These are phyloP conservation scores for Pygmarrhopalites habei DNA, from an alignment of 1,140 invertebrate genomes.

Conservation along the genomic window DNA sequence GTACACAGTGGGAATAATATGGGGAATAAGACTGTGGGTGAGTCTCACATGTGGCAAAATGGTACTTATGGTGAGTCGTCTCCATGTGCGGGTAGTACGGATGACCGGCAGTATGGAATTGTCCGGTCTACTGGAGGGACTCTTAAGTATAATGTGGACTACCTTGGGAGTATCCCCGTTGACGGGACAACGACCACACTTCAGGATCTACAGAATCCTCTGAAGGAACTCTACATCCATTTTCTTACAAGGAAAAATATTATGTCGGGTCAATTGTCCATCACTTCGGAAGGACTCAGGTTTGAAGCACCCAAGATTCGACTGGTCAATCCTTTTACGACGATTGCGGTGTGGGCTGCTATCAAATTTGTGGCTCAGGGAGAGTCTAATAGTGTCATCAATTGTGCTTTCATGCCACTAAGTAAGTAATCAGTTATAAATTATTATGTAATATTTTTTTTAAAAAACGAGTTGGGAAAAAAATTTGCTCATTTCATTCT, in stretches of 20 bases:
- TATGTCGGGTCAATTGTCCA: constrained; percentile 47
- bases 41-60: constrained; percentile 30
- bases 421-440: no score
- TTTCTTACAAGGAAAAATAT: constrained; percentile 51
- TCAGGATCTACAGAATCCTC: constrained; percentile 68
- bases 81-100: not conserved
- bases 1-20: not conserved
- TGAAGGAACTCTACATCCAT: constrained; percentile 67
- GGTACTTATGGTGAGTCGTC: constrained; percentile 24
- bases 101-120: constrained; percentile 10
- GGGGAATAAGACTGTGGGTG: constrained; percentile 8
- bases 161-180: constrained; percentile 69
- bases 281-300: constrained; percentile 43
- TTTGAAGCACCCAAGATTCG: constrained; percentile 44
- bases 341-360: constrained; percentile 84
- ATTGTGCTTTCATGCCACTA: constrained; percentile 71
- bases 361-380: constrained; percentile 56
- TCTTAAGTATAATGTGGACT: constrained; percentile 61
- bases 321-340: constrained; percentile 70
- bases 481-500: no score
- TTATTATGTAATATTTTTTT: no score
- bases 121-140: constrained; percentile 17
- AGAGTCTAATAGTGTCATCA: constrained; percentile 6
- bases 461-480: no score
- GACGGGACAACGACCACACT: constrained; percentile 71